Evolutionary conservation across 1,140 invertebrate species (phyloP), one percentile per base, ranked within the genome.

Genomic region (Rhynchophorus ferrugineus): DNA sequence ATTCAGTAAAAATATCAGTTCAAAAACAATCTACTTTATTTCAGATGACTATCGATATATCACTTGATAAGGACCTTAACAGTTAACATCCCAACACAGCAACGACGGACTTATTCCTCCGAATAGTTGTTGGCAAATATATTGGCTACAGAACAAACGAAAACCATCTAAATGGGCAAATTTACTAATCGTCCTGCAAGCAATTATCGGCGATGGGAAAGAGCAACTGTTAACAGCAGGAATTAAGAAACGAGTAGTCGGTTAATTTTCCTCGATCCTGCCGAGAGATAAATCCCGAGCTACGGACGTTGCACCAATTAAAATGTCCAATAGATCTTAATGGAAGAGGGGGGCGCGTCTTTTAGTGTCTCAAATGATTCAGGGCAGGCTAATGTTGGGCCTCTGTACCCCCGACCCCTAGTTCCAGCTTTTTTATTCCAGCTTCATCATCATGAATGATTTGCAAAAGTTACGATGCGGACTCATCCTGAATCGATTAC

Each of bases 291-390:
- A 48, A 48, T 48, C 36, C 18, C 19, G 22, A 39, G 36, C 36
- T 48, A 11, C 14, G 20, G 36, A 33, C 19, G 3, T 11, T 20
- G 37, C 36, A 22, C 14, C 46, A 48, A 48, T 48, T 48, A 48
- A 48, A 48, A 33, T 48, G 46, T 48, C 46, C 36, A 48, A 48
- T 48, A 38, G 34, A 48, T 48, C 46, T 48, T 35, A 48, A 48
- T 48, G 39, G 39, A 39, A 39, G 9, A 8, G 8, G 19, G 22
- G 21, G 19, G 13, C 35, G 37, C 17, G 44, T 35, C 35, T 2
- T 24, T n/a, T n/a, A n/a, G n/a, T n/a, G n/a, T n/a, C n/a, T n/a
- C n/a, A n/a, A n/a, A n/a, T n/a, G n/a, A n/a, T n/a, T n/a, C n/a
- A n/a, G n/a, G n/a, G n/a, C n/a, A n/a, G n/a, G n/a, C n/a, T n/a